These are phyloP conservation scores for Orientallactaga sibirica DNA, from an alignment of 2,797 vertebrate species.

Conservation along the genomic window DNA sequence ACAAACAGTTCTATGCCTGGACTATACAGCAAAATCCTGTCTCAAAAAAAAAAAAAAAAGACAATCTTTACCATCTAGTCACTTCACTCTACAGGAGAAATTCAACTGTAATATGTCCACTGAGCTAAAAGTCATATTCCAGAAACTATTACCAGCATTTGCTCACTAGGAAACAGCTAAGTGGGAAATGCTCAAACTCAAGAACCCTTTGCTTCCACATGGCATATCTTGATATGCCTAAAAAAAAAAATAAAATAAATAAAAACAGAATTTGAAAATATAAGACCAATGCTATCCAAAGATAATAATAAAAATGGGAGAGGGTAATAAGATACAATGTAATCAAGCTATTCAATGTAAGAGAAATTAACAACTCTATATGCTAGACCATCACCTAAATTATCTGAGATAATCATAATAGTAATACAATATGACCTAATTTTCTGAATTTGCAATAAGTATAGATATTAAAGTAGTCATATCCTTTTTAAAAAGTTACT, in stretches of 20 bases:
- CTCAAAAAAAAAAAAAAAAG: background rate
- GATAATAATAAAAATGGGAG: background rate
- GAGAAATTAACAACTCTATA: conserved; percentile 45
- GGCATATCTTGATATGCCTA: background rate
- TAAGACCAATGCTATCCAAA: conserved; percentile 23
- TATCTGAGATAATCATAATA: conserved; percentile 42
- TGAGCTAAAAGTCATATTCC: conserved; percentile 38
- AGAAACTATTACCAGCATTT: conserved; percentile 54
- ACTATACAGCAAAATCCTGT: background rate
- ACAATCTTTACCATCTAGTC: background rate
- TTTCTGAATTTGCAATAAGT: conserved; percentile 47
- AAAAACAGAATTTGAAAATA: conserved; percentile 35
- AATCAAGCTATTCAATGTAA: conserved; percentile 25
- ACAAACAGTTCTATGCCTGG: background rate
- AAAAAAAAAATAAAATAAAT: conserved; percentile 32
- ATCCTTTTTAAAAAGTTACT: conserved; percentile 73
- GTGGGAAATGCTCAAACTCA: conserved; percentile 3
- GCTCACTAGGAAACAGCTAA: conserved; percentile 11
- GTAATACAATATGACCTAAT: conserved; percentile 50
- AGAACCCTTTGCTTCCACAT: background rate
- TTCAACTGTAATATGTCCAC: background rate
- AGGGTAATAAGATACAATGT: background rate
- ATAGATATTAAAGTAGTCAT: conserved; percentile 38
- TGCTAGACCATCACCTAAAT: conserved; percentile 30
- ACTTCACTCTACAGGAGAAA: background rate